phyloP scores from a whole-genome alignment of 92 coral and sea anemone genomes.

The Metridium senile region DNA sequence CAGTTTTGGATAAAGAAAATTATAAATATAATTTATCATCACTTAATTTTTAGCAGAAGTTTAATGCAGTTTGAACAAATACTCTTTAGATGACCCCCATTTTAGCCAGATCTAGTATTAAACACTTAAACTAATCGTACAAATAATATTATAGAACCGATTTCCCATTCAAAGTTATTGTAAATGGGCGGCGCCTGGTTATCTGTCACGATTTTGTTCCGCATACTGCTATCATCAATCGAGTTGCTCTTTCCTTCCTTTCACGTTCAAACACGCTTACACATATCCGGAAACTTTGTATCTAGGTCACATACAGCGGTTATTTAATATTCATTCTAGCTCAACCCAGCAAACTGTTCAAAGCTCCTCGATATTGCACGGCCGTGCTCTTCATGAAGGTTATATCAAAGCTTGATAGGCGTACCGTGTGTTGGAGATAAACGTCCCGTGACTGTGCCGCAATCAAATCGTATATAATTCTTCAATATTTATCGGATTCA shows the following conservation, averaged over 20 bases:
- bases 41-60: no score
- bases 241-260: background rate
- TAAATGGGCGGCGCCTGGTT: background rate
- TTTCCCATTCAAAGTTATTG: background rate
- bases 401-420: background rate
- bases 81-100: no score
- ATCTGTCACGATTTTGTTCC: background rate
- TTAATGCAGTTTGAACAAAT: no score
- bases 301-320: background rate
- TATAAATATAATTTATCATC: no score
- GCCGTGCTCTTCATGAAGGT: background rate
- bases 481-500: no score
- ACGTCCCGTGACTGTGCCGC: no score
- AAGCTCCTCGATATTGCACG: background rate
- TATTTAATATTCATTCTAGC: background rate
- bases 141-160: no score
- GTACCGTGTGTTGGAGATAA: no score
- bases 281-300: background rate
- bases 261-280: conserved; percentile 7
- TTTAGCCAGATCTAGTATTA: no score
- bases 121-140: no score
- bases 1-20: no score
- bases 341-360: background rate
- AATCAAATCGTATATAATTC: no score
- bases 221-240: background rate